Evolutionary conservation across 2,797 vertebrate species (phyloP), one percentile per base, ranked within the genome.

Genomic region (Cichlasoma orientale): DNA sequence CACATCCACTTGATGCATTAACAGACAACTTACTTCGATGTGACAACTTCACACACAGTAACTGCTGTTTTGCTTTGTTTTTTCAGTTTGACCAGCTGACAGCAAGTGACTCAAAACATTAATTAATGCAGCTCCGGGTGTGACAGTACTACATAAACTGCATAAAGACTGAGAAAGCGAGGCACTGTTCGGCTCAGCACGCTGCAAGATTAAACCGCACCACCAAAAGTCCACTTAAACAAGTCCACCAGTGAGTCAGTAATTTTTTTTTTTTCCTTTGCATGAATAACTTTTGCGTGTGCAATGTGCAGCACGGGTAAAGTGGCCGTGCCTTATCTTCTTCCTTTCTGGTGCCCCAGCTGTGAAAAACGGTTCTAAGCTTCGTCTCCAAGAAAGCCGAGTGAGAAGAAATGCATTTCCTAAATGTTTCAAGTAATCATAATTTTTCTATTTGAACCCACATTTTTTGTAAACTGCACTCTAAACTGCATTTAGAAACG

Each of bases 171-270:
- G 41, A 44, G 41, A 44, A 44, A 44, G 13, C 12, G 13, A 44
- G 14, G 13, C 13, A 14, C 41, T 44, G 41, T 44, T 44, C 4
- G 11, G 14, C 41, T 41, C 41, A 0, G 21, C 3, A 0, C 59
- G 41, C 23, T 44, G 36, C 14, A 63, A 63, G 21, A 41, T 63
- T 63, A 63, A 44, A 25, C 38, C 25, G 36, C 36, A 25, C 36
- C 36, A 31, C 7, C 9, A 36, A 36, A 36, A 36, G 33, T n/a
- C 29, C 56, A 47, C 38, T 47, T 44, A 66, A 14, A 66, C 11
- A 47, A 1, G 23, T 13, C 23, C 16, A n/a, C 7, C 18, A 0
- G 2, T 10, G 41, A 47, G 61, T 19, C 2, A 47, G 44, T 18
- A 31, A 31, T 50, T 7, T 13, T 25, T 63, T 13, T 25, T 63